Evolutionary conservation across 2,888 invertebrate genomes (phyloP).

Genomic region (Dynastes maya): DNA sequence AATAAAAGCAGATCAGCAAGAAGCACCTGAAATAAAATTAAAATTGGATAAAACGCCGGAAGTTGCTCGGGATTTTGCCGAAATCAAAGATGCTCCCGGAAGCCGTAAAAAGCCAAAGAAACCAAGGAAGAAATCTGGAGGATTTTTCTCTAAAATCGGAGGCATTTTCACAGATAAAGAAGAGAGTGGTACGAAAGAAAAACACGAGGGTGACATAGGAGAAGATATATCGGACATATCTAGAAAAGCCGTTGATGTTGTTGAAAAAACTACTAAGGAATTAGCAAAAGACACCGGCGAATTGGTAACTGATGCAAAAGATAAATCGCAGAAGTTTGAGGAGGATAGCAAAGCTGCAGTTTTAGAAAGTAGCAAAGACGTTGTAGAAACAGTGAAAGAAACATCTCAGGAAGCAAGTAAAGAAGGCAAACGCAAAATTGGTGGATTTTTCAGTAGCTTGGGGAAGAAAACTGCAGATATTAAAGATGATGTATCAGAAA

Average conservation of each 20-base stretch:
- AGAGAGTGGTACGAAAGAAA: conserved; percentile 42
- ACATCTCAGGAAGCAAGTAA: background rate
- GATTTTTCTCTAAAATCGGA: conserved; percentile 53
- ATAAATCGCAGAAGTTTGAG: background rate
- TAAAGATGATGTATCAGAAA: conserved; percentile 52
- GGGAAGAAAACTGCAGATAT: conserved; percentile 44
- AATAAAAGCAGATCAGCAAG: conserved; percentile 2
- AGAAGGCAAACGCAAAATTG: conserved; percentile 54
- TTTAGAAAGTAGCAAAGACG: conserved; percentile 40
- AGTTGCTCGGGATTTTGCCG: background rate
- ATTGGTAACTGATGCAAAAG: background rate
- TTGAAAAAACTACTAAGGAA: conserved; percentile 24
- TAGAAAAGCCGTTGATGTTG: background rate
- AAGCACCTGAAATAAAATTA: background rate
- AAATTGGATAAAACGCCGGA: background rate
- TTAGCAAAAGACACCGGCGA: conserved; percentile 37
- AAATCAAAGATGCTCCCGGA: conserved; percentile 11
- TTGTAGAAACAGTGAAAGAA: conserved; percentile 43
- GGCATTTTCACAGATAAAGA: conserved; percentile 54
- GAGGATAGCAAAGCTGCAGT: background rate
- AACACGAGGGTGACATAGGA: background rate
- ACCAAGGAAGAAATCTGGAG: conserved; percentile 47
- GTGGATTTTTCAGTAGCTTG: conserved; percentile 60
- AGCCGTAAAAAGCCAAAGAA: conserved; percentile 38
- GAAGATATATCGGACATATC: no score